phyloP scores from a whole-genome alignment of 2,113 vertebrate species.

The Siniperca chuatsi region DNA sequence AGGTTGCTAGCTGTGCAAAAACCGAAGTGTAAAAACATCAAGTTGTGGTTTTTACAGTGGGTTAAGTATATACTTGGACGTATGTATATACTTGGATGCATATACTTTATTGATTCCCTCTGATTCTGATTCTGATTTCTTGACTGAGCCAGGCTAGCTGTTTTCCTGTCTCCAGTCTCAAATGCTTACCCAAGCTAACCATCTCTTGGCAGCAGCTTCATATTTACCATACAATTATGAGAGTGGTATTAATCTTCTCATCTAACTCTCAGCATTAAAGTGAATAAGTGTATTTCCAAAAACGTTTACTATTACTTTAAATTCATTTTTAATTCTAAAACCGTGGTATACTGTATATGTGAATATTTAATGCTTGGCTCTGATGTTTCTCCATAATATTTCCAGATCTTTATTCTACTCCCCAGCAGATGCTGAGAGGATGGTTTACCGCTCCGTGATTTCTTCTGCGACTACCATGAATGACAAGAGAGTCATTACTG shows the following conservation, averaged over 20 bases:
- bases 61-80: too few species aligned
- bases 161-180: background rate
- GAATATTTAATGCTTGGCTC: background rate
- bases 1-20: background rate
- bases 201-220: background rate
- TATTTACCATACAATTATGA: background rate
- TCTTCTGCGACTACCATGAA: conserved; percentile 51
- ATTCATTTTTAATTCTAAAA: background rate
- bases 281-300: background rate
- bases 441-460: conserved; percentile 48
- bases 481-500: conserved; percentile 67
- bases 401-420: conserved; percentile 34
- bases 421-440: conserved; percentile 48
- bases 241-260: background rate
- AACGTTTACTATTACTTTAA: background rate
- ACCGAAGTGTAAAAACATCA: background rate
- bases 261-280: background rate
- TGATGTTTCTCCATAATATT: conserved; percentile 10
- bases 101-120: too few species aligned
- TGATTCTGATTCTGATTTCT: background rate
- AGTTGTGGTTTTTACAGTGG: background rate
- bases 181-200: background rate
- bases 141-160: background rate
- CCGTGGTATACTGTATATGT: too few species aligned
- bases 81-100: too few species aligned